These are phyloP conservation scores for Trinorchestia longiramus DNA, from an alignment of 1,140 invertebrate species.

Conservation along the genomic window DNA sequence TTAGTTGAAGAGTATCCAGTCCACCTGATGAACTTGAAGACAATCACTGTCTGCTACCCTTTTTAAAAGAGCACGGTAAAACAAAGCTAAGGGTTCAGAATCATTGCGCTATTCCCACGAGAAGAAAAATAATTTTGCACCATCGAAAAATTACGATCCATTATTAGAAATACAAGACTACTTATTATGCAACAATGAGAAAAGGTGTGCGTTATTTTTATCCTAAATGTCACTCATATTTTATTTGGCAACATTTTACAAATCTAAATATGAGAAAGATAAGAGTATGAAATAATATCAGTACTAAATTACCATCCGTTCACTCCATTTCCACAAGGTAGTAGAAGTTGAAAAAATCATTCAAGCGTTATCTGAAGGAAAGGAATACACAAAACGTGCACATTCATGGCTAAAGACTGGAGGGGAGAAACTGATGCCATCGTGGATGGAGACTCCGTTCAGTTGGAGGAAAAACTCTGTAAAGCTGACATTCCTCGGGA, in stretches of 20 bases:
- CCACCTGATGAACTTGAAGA: not conserved
- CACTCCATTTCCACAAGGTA: not conserved
- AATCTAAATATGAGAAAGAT: not conserved
- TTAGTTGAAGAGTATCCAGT: not conserved
- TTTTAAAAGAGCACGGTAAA: no score
- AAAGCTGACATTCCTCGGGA: conserved; percentile 36
- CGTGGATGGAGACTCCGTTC: not conserved
- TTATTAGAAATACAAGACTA: not conserved
- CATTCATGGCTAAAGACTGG: not conserved
- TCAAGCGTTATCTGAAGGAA: not conserved
- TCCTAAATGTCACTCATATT: not conserved
- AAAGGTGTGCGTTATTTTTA: not conserved
- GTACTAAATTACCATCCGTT: not conserved
- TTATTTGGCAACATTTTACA: not conserved
- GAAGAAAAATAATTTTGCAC: no score
- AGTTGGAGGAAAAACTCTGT: not conserved
- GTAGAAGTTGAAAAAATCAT: not conserved
- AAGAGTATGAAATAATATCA: not conserved
- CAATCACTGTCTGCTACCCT: not conserved
- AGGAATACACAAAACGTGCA: not conserved
- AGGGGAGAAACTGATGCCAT: conserved; percentile 28
- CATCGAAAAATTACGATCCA: not conserved
- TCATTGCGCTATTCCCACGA: no score
- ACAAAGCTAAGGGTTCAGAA: no score
- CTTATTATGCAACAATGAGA: not conserved